Evolutionary conservation across 2,797 vertebrate species (phyloP).

Genomic region (Pangasius macronema): DNA sequence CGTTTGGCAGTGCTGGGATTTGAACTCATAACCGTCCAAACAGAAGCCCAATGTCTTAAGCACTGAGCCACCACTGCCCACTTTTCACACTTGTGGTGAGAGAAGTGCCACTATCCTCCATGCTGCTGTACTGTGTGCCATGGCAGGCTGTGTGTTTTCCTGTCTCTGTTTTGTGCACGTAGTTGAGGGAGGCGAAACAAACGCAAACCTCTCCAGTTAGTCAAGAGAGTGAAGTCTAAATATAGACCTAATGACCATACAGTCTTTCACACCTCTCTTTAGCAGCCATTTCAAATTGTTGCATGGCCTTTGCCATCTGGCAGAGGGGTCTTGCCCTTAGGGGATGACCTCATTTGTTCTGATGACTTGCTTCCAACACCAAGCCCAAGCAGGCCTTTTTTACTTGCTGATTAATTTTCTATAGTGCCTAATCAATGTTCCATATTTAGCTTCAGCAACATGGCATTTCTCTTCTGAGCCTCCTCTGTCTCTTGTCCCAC

Average conservation of each 20-base stretch:
- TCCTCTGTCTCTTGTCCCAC: conserved; percentile 62
- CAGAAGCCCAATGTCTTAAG: not conserved
- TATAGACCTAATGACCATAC: conserved; percentile 59
- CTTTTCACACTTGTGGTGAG: not conserved
- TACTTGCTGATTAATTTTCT: conserved; percentile 62
- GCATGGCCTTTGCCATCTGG: conserved; percentile 60
- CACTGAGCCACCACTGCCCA: not conserved
- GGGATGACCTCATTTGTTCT: conserved; percentile 56
- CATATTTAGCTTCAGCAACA: conserved; percentile 58
- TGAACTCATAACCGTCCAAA: not conserved
- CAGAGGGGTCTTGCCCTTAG: conserved; percentile 53
- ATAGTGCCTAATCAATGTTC: conserved; percentile 71
- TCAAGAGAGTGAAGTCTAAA: conserved; percentile 65
- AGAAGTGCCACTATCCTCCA: conserved; percentile 24
- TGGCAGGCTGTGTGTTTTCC: not conserved
- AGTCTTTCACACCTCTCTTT: conserved; percentile 51
- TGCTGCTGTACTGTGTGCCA: not conserved
- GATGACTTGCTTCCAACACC: conserved; percentile 55
- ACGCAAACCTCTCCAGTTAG: conserved; percentile 57
- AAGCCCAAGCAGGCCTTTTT: conserved; percentile 22
- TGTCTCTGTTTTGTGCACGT: not conserved
- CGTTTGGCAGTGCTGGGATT: not conserved
- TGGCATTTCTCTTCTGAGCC: conserved; percentile 66
- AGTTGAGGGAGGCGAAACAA: conserved; percentile 24
- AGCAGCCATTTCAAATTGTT: conserved; percentile 45